Conservation (phyloP, 2,888 invertebrate genomes). For the Abrostola tripartita region DNA sequence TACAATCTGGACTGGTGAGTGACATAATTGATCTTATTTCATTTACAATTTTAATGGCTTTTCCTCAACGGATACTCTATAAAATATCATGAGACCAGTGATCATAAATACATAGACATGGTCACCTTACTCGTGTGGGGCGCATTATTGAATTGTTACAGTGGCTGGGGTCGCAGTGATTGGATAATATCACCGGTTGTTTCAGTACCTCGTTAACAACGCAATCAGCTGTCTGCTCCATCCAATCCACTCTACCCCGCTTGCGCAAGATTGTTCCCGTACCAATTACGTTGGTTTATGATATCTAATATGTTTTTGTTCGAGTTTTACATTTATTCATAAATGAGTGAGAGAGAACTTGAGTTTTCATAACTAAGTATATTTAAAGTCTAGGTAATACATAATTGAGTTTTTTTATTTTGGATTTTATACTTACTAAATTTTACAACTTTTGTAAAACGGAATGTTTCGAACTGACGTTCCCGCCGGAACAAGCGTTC, state of each 20-base stretch:
- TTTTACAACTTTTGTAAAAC: constrained; percentile 4
- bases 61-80: too few species aligned
- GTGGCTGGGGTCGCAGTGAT: constrained; percentile 70
- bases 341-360: too few species aligned
- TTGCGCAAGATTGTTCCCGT: constrained; percentile 62
- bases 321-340: too few species aligned
- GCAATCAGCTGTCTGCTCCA: constrained; percentile 36
- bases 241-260: constrained; percentile 55
- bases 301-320: neutral
- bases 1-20: too few species aligned
- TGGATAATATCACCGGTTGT: constrained; percentile 72
- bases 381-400: neutral
- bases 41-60: too few species aligned
- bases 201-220: constrained; percentile 40
- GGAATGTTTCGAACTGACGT: constrained; percentile 3
- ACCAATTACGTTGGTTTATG: constrained; percentile 11
- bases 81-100: too few species aligned
- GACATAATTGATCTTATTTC: too few species aligned
- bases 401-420: neutral
- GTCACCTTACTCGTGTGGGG: constrained; percentile 50
- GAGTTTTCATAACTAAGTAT: too few species aligned
- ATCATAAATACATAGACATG: constrained; percentile 10
- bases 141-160: constrained; percentile 70
- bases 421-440: too few species aligned
- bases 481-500: constrained; percentile 41